phyloP scores from a whole-genome alignment of 2,888 invertebrate genomes.

The Eristalis tenax region DNA sequence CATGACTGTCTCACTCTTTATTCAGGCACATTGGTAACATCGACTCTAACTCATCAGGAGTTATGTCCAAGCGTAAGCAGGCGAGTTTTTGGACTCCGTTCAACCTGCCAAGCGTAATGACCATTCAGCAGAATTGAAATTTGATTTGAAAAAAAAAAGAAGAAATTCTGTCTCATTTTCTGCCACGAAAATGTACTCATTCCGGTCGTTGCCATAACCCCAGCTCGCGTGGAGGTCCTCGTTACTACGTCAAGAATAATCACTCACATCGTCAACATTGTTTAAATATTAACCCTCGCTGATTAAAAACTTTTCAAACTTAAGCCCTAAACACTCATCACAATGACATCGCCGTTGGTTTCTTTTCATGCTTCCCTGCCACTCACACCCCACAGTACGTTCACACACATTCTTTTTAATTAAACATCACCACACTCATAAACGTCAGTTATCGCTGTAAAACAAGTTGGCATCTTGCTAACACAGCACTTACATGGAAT shows the following conservation, averaged over 20 bases:
- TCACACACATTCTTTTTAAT: neutral
- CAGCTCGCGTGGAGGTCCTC: no score
- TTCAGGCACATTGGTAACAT: no score
- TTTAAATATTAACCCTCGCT: neutral
- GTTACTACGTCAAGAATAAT: neutral
- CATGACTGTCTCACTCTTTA: no score
- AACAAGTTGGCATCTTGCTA: neutral
- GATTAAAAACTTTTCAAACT: neutral
- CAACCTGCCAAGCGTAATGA: no score
- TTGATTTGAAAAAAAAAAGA: no score
- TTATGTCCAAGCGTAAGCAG: no score
- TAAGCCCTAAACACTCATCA: neutral
- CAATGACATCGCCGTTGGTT: neutral
- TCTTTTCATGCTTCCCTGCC: neutral
- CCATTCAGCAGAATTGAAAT: no score
- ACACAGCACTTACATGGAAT: neutral
- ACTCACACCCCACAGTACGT: neutral
- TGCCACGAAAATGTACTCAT: no score
- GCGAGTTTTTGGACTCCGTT: no score
- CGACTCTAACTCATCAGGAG: no score
- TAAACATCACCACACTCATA: slow-evolving; percentile 1
- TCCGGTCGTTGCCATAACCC: no score
- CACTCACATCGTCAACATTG: neutral
- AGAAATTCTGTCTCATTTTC: no score
- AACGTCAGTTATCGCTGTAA: neutral